phyloP scores from a whole-genome alignment of 2,797 vertebrate genomes.

The Spatula clypeata region DNA sequence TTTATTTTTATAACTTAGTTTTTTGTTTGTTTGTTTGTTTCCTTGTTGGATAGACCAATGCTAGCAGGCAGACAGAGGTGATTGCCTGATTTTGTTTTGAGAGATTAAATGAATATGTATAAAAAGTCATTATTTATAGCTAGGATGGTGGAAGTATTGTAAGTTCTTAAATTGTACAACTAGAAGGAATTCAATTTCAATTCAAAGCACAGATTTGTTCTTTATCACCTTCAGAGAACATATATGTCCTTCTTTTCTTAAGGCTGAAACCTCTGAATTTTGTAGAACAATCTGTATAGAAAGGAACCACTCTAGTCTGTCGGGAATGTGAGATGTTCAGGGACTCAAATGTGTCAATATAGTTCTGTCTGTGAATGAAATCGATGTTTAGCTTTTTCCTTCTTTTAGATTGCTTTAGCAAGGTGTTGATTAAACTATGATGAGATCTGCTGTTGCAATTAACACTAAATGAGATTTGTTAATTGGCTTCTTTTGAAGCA shows the following conservation, averaged over 20 bases:
- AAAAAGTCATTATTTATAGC: neutral
- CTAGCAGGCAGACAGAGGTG: neutral
- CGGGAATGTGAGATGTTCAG: neutral
- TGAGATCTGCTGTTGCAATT: constrained; percentile 73
- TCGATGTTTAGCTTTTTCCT: neutral
- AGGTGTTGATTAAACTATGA: constrained; percentile 80
- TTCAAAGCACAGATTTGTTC: neutral
- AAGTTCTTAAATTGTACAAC: neutral
- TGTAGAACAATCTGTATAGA: neutral
- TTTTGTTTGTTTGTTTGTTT: neutral
- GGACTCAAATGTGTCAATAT: constrained; percentile 13
- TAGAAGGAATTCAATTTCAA: neutral
- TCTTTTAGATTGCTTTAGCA: constrained; percentile 43
- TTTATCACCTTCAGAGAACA: neutral
- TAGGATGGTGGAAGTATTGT: neutral
- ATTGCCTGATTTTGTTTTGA: neutral
- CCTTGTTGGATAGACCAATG: neutral
- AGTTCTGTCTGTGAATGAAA: constrained; percentile 39
- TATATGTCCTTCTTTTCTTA: neutral
- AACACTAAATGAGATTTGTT: constrained; percentile 80
- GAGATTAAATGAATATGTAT: neutral
- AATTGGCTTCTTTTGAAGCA: constrained; percentile 78
- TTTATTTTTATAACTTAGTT: neutral
- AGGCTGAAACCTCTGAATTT: neutral
- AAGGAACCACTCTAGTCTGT: neutral